These are phyloP conservation scores for Phaedon cochleariae DNA, from an alignment of 2,888 invertebrate species.

Conservation along the genomic window DNA sequence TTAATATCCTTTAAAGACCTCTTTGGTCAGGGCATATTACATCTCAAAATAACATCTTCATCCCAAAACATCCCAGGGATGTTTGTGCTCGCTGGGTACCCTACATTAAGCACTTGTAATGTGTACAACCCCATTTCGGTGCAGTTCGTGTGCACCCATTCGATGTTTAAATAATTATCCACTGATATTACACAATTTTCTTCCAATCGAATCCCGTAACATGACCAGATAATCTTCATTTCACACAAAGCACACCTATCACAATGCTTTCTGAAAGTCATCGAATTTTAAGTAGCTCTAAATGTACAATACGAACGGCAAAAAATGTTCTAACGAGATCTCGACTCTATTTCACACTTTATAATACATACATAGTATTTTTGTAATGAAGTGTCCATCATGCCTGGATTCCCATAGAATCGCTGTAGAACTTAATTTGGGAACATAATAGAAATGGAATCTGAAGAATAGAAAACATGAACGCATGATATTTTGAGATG, in stretches of 20 bases:
- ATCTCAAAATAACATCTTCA: too few species aligned
- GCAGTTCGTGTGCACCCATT: too few species aligned
- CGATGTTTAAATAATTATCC: constrained; percentile 25
- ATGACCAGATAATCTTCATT: constrained; percentile 24
- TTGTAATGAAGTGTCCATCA: constrained; percentile 42
- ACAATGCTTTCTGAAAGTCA: constrained; percentile 26
- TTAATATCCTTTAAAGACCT: too few species aligned
- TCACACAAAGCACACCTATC: constrained; percentile 23
- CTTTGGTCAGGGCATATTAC: too few species aligned
- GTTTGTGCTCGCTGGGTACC: too few species aligned
- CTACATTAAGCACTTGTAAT: too few species aligned
- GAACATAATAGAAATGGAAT: constrained; percentile 33
- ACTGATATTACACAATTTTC: constrained; percentile 22
- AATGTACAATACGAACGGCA: constrained; percentile 25
- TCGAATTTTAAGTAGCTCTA: constrained; percentile 20
- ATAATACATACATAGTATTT: constrained; percentile 40
- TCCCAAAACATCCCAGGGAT: too few species aligned
- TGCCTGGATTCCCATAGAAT: constrained; percentile 32
- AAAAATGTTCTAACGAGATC: constrained; percentile 38
- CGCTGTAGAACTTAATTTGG: constrained; percentile 32
- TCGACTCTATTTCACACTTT: constrained; percentile 40
- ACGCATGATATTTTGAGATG: constrained; percentile 26
- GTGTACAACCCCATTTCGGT: too few species aligned
- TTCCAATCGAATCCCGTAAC: constrained; percentile 20
- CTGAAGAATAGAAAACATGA: constrained; percentile 25